Percentiles rank a stretch among this genome's conserved stretches.
Conservation (phyloP, 2,797 vertebrate genomes). For the Liasis olivaceus region DNA sequence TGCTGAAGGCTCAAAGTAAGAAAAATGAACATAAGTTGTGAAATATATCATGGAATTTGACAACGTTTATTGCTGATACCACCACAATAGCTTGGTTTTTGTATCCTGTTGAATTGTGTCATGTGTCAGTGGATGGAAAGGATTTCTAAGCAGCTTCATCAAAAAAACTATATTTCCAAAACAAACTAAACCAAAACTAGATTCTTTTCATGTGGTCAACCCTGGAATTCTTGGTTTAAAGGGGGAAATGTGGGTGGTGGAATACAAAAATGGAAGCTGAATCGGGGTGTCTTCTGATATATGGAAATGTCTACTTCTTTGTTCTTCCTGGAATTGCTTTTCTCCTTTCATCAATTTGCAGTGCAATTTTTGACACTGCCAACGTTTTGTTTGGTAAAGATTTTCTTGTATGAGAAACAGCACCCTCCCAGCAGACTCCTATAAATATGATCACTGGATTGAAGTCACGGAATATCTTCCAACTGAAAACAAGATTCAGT, state of each 20-base stretch:
- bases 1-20: not conserved
- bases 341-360: not conserved
- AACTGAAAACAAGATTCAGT: constrained; percentile 16
- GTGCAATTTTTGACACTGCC: not conserved
- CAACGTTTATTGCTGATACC: not conserved
- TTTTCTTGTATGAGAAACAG: not conserved
- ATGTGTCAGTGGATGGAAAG: not conserved
- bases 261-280: not conserved
- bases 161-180: not conserved
- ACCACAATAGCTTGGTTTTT: not conserved
- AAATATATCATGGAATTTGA: not conserved
- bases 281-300: not conserved
- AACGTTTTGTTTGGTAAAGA: not conserved
- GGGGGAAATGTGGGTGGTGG: not conserved
- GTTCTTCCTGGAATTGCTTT: not conserved
- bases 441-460: not conserved
- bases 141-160: not conserved
- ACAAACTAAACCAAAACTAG: not conserved
- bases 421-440: not conserved
- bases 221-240: not conserved
- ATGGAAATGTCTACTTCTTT: not conserved
- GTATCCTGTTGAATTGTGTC: not conserved
- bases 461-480: not conserved
- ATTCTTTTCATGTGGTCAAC: not conserved
- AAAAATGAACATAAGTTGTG: not conserved